phyloP scores from a whole-genome alignment of 2,113 vertebrate genomes.

The Lepisosteus osseus region DNA sequence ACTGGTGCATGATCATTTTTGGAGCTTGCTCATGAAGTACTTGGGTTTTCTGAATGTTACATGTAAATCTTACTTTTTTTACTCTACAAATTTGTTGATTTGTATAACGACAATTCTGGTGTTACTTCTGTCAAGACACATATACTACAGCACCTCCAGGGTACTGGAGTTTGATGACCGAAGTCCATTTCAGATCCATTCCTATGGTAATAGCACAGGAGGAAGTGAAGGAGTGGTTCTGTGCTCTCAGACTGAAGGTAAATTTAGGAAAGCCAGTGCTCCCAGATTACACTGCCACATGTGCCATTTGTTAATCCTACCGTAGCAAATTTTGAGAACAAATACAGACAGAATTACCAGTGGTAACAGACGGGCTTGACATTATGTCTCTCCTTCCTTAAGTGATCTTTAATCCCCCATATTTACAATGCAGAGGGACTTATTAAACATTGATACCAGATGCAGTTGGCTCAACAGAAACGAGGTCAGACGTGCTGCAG shows the following conservation, averaged over 20 bases:
- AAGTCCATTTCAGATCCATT: too few relatives aligned
- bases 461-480: constrained; percentile 28
- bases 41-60: too few relatives aligned
- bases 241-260: neutral
- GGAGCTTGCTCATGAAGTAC: too few relatives aligned
- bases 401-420: constrained; percentile 40
- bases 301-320: constrained; percentile 29
- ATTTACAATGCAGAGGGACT: constrained; percentile 28
- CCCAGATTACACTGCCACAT: constrained; percentile 13
- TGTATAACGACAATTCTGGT: too few relatives aligned
- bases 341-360: constrained; percentile 31
- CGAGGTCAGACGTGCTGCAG: constrained; percentile 38
- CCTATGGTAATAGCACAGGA: too few relatives aligned
- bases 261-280: constrained; percentile 6
- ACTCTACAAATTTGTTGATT: too few relatives aligned
- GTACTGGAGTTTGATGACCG: too few relatives aligned
- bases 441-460: constrained; percentile 39
- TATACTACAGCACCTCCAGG: too few relatives aligned
- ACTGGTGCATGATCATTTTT: too few relatives aligned
- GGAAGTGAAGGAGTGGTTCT: too few relatives aligned
- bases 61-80: too few relatives aligned
- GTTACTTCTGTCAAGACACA: too few relatives aligned
- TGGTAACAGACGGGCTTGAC: constrained; percentile 33
- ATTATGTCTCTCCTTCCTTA: constrained; percentile 32
- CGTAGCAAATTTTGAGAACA: constrained; percentile 23